Conservation (phyloP, 1,140 invertebrate genomes). For the Ceratina calcarata region DNA sequence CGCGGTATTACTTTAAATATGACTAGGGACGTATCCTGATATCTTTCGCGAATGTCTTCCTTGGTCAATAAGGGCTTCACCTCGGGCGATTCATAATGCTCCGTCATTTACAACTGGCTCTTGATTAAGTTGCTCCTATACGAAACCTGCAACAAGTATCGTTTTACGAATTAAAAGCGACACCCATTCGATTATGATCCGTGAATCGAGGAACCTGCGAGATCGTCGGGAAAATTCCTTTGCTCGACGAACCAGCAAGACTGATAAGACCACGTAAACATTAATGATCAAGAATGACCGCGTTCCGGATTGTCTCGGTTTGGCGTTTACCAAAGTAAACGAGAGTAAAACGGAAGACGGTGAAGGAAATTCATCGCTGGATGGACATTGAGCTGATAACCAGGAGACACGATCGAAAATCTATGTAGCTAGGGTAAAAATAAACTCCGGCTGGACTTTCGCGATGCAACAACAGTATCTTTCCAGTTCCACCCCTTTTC, state of each 20-base stretch:
- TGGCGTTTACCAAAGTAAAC: not conserved
- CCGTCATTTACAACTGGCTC: slow-evolving; percentile 69
- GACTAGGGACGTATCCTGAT: slow-evolving; percentile 73
- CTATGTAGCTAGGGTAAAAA: slow-evolving; percentile 63
- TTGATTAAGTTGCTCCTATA: slow-evolving; percentile 12
- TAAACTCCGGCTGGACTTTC: slow-evolving; percentile 64
- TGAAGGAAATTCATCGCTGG: not conserved
- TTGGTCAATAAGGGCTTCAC: slow-evolving; percentile 57
- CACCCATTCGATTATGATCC: not conserved
- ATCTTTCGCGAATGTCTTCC: slow-evolving; percentile 73
- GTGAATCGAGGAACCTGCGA: not conserved
- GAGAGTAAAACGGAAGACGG: not conserved
- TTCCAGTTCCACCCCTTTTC: slow-evolving; percentile 7
- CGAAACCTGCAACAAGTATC: slow-evolving; percentile 28
- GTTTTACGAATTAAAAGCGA: not conserved
- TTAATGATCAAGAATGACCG: not conserved
- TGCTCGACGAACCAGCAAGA: slow-evolving; percentile 30
- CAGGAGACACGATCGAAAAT: slow-evolving; percentile 48
- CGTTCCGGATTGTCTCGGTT: not conserved
- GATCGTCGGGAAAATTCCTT: not conserved
- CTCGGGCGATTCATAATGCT: slow-evolving; percentile 69
- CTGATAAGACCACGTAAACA: slow-evolving; percentile 23
- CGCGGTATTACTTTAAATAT: slow-evolving; percentile 71
- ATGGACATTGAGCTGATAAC: not conserved
- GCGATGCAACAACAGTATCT: slow-evolving; percentile 46